phyloP scores from a whole-genome alignment of 64 coral and sea anemone genomes.

The Porites australiensis region DNA sequence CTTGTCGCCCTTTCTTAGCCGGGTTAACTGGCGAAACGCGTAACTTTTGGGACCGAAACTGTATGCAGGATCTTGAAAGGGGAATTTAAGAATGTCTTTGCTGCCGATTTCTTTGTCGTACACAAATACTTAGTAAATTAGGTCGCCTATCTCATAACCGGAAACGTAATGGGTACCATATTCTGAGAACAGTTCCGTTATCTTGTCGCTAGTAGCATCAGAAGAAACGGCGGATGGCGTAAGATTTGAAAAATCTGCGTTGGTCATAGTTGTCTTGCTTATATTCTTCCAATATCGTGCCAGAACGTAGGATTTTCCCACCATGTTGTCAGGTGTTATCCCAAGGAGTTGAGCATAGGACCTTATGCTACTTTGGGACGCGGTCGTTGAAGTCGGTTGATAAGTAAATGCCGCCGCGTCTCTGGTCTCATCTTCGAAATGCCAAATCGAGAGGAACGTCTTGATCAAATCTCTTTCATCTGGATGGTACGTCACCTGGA shows the following conservation, averaged over 20 bases:
- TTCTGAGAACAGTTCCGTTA: constrained; percentile 33
- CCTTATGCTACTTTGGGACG: neutral
- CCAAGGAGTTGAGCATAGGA: constrained; percentile 39
- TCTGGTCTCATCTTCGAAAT: constrained; percentile 45
- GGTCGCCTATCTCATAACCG: constrained; percentile 58
- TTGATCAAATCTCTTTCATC: constrained; percentile 50
- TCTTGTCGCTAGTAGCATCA: constrained; percentile 19
- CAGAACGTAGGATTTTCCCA: constrained; percentile 50
- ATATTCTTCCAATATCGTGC: constrained; percentile 64
- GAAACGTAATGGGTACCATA: constrained; percentile 70
- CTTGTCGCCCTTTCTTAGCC: neutral
- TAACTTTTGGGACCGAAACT: neutral
- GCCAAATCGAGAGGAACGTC: constrained; percentile 51
- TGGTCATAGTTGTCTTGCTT: constrained; percentile 20
- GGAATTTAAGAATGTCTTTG: neutral
- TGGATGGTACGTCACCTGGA: constrained; percentile 46
- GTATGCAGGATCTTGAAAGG: constrained; percentile 23
- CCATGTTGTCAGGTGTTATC: constrained; percentile 69
- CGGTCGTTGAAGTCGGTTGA: constrained; percentile 17
- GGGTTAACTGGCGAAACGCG: constrained; percentile 26
- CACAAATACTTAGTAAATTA: constrained; percentile 69
- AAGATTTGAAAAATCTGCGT: constrained; percentile 36
- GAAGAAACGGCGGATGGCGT: constrained; percentile 2
- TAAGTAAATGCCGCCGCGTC: constrained; percentile 41
- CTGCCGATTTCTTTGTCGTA: constrained; percentile 43